Evolutionary conservation across 1,140 invertebrate species (phyloP).

Genomic region (Papilio dardanus): DNA sequence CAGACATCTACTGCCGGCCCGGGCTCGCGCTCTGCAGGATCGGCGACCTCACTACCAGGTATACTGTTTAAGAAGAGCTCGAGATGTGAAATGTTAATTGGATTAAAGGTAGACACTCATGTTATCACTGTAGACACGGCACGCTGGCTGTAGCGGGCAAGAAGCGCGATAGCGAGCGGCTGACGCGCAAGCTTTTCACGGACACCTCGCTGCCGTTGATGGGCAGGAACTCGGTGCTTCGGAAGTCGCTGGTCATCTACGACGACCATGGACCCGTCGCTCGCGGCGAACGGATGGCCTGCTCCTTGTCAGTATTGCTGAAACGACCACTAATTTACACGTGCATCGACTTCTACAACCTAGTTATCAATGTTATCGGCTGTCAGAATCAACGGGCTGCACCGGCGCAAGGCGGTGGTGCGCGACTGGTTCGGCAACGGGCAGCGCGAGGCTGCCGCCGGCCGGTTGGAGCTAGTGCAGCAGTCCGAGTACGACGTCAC

Average conservation of each 20-base stretch:
- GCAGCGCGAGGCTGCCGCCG: constrained; percentile 84
- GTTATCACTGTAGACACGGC: constrained; percentile 83
- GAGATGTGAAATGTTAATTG: no score
- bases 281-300: constrained; percentile 93
- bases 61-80: no score
- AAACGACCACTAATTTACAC: background rate
- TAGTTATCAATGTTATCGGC: background rate
- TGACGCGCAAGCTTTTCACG: constrained; percentile 90
- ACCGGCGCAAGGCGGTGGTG: constrained; percentile 91
- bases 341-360: background rate
- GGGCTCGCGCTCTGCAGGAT: constrained; percentile 84
- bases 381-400: constrained; percentile 87
- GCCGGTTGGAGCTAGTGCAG: constrained; percentile 92
- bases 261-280: constrained; percentile 94
- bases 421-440: constrained; percentile 95
- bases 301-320: constrained; percentile 87
- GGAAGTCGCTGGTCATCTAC: constrained; percentile 93
- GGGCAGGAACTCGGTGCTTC: constrained; percentile 89
- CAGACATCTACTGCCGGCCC: constrained; percentile 82
- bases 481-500: constrained; percentile 93
- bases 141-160: constrained; percentile 89
- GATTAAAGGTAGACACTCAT: background rate
- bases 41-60: constrained; percentile 85
- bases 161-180: constrained; percentile 83
- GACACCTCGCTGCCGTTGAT: constrained; percentile 90